These are phyloP conservation scores for Tympanuchus pallidicinctus DNA, from an alignment of 2,113 vertebrate species.

Conservation along the genomic window DNA sequence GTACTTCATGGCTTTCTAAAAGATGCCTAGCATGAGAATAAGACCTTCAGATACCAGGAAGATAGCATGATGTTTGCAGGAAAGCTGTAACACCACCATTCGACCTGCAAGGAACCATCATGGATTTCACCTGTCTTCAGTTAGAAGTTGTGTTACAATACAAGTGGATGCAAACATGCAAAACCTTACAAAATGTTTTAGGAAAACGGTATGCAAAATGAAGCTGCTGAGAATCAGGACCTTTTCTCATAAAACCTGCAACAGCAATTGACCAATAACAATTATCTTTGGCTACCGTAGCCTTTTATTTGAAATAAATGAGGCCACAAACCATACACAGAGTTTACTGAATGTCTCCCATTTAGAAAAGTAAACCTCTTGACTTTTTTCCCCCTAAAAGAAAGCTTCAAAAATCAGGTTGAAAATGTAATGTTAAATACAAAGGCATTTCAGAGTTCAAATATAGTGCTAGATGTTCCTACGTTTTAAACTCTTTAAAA, in stretches of 20 bases:
- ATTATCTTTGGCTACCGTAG: neutral
- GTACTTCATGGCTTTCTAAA: neutral
- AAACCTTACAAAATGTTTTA: neutral
- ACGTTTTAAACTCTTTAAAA: slow-evolving; percentile 10
- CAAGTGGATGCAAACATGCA: neutral
- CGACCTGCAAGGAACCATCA: neutral
- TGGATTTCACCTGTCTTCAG: neutral
- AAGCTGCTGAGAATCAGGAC: neutral
- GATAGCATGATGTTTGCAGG: neutral
- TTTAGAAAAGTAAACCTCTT: neutral
- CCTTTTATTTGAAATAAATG: neutral
- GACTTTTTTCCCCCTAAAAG: neutral
- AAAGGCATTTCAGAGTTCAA: slow-evolving; percentile 6
- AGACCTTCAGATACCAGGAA: neutral
- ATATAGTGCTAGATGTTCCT: neutral
- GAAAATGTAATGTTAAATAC: slow-evolving; percentile 8
- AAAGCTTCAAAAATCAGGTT: slow-evolving; percentile 13
- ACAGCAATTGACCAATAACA: neutral
- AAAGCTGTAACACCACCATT: neutral
- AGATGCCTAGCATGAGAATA: neutral
- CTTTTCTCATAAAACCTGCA: neutral
- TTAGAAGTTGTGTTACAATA: neutral
- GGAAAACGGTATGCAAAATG: neutral
- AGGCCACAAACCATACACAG: neutral
- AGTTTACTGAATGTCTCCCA: neutral